phyloP scores from a whole-genome alignment of 1,140 invertebrate species.

The Caerostris darwini region DNA sequence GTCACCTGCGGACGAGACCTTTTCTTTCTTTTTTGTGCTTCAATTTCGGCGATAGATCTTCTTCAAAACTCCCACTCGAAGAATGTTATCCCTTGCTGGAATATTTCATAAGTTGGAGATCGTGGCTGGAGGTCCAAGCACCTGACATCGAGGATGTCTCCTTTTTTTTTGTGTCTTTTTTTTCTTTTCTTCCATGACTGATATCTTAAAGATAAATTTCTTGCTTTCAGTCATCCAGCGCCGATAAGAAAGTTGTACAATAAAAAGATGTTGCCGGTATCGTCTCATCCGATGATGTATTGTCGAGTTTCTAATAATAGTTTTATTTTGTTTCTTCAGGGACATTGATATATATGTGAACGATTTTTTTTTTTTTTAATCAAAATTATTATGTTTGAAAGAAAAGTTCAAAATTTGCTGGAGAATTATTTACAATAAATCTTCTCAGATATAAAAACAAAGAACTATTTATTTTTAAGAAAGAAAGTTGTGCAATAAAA shows the following conservation, averaged over 20 bases:
- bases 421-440: no score
- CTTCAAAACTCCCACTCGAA: neutral
- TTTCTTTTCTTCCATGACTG: neutral
- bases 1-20: neutral
- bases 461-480: no score
- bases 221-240: neutral
- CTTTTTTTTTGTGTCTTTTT: no score
- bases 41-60: constrained; percentile 3
- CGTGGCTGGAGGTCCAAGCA: neutral
- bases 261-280: neutral
- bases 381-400: no score
- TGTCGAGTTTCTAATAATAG: no score
- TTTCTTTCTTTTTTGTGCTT: neutral
- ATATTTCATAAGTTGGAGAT: neutral
- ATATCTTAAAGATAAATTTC: neutral
- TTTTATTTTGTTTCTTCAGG: no score
- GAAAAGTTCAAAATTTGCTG: no score
- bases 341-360: no score
- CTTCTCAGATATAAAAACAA: no score
- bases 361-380: no score
- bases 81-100: neutral
- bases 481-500: no score
- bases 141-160: neutral
- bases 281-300: neutral
- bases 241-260: neutral